These are phyloP conservation scores for Leptatherina wallacei DNA, from an alignment of 2,797 vertebrate species.

Conservation along the genomic window DNA sequence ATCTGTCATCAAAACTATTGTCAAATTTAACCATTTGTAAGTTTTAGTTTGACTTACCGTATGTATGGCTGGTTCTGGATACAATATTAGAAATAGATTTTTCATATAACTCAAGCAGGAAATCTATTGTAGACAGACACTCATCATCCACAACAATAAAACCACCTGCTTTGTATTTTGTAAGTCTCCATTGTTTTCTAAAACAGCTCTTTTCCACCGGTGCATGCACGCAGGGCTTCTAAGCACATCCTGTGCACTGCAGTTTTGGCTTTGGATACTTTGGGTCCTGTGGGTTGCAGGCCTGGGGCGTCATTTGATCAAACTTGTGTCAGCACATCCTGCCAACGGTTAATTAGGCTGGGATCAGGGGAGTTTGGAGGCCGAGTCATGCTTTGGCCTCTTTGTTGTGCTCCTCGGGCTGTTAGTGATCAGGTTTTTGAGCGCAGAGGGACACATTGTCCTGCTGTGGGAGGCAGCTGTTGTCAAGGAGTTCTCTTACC, in stretches of 20 bases:
- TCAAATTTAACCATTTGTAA: background rate
- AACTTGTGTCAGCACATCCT: background rate
- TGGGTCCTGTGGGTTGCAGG: background rate
- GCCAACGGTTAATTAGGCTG: background rate
- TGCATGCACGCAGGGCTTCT: background rate
- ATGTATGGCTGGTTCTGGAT: background rate
- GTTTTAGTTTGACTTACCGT: background rate
- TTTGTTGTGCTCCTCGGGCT: conserved; percentile 4
- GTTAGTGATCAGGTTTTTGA: background rate
- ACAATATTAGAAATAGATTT: background rate
- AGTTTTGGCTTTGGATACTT: background rate
- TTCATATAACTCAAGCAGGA: background rate
- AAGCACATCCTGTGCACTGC: background rate
- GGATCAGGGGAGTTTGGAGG: conserved; percentile 4
- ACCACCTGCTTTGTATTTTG: background rate
- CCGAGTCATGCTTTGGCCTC: conserved; percentile 1
- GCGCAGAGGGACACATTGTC: background rate
- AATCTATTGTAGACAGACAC: background rate
- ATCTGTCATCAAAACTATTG: no score
- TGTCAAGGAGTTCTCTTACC: background rate
- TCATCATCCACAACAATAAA: background rate
- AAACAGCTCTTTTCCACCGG: background rate
- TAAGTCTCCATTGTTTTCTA: background rate
- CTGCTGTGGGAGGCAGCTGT: background rate
- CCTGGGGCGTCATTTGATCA: background rate